phyloP scores from a whole-genome alignment of 2,113 vertebrate species.

The Tursiops truncatus region DNA sequence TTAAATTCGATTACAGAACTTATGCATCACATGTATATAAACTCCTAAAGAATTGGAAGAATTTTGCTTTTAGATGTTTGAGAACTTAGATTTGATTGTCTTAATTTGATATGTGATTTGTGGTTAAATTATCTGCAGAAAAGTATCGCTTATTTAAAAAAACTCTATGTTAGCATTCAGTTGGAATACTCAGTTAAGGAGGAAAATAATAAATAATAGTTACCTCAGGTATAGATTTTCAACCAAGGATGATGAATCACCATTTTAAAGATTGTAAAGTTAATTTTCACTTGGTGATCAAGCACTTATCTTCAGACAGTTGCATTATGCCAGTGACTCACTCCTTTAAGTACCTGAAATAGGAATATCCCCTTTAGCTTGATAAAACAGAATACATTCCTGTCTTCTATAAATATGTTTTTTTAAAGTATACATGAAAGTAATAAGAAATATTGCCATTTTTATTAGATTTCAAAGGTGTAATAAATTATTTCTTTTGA shows the following conservation, averaged over 20 bases:
- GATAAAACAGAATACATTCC: not conserved
- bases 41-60: not conserved
- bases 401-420: not conserved
- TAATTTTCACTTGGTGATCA: slow-evolving; percentile 54
- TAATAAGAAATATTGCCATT: not conserved
- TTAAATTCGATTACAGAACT: slow-evolving; percentile 37
- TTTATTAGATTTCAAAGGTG: not conserved
- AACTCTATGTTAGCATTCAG: not conserved
- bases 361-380: not conserved
- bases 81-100: not conserved
- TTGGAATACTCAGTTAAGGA: not conserved
- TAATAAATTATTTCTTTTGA: not conserved
- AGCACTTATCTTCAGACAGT: slow-evolving; percentile 30
- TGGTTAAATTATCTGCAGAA: not conserved
- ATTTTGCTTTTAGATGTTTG: slow-evolving; percentile 8
- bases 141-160: not conserved
- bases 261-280: slow-evolving; percentile 42
- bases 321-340: slow-evolving; percentile 27
- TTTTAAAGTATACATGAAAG: not conserved
- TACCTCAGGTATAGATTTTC: slow-evolving; percentile 50
- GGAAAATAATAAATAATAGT: slow-evolving; percentile 27
- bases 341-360: not conserved
- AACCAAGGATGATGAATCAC: slow-evolving; percentile 48
- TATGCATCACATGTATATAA: not conserved
- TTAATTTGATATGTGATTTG: slow-evolving; percentile 34